Conservation (phyloP, 2,797 vertebrate genomes). For the Melanotaenia maccullochi region DNA sequence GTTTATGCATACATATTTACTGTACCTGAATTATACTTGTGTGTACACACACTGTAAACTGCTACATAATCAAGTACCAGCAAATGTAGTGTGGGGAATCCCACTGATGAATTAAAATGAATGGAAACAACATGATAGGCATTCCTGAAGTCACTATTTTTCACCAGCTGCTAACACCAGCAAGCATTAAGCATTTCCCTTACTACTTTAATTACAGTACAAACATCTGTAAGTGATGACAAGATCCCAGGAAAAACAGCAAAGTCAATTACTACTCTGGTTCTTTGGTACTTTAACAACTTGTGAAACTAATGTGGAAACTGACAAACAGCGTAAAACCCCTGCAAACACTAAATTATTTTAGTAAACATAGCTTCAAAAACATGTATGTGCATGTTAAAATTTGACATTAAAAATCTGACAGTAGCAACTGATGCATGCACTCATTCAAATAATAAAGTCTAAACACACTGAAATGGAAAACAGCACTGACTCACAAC, state of each 20-base stretch:
- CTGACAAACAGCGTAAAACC: background rate
- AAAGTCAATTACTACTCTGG: background rate
- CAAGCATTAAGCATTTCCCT: background rate
- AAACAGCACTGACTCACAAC: background rate
- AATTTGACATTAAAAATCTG: background rate
- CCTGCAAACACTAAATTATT: background rate
- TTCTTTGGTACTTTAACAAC: background rate
- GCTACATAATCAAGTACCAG: constrained; percentile 22
- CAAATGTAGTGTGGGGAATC: background rate
- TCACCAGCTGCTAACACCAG: background rate
- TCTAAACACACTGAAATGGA: background rate
- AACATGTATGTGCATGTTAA: background rate
- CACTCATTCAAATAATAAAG: background rate
- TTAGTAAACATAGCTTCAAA: background rate
- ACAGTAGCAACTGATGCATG: background rate
- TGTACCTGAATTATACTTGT: background rate
- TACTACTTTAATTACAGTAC: background rate
- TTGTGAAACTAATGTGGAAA: background rate
- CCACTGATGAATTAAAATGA: background rate
- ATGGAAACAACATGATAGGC: constrained; percentile 4
- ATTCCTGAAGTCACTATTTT: constrained; percentile 8
- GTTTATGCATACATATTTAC: too few relatives aligned
- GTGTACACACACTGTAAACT: background rate
- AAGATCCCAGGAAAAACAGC: background rate
- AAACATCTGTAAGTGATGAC: background rate